A percentile compares a stretch with the other conserved stretches of the same genome.
Conservation (phyloP, 2,797 vertebrate genomes). For the Glossophaga mutica region DNA sequence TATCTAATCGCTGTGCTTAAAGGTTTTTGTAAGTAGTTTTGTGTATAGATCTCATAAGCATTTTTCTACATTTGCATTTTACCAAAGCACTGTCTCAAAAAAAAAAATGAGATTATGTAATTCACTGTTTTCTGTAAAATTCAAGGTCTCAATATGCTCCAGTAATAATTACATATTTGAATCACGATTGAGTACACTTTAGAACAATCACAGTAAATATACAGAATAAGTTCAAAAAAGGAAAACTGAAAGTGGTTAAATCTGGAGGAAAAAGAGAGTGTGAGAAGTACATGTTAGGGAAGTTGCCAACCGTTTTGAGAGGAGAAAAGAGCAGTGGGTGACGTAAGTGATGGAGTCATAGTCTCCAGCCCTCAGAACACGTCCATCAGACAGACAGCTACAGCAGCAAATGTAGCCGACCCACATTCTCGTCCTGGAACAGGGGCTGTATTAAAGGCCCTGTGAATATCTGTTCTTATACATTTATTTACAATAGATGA, state of each 20-base stretch:
- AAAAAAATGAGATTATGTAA: not conserved
- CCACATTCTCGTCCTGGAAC: not conserved
- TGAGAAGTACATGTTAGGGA: not conserved
- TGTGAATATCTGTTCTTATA: not conserved
- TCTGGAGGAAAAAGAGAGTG: not conserved
- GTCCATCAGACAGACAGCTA: not conserved
- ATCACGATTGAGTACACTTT: not conserved
- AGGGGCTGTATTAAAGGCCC: not conserved
- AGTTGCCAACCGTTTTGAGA: not conserved
- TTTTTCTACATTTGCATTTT: conserved; percentile 32
- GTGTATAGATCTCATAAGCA: not conserved
- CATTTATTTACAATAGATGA: not conserved
- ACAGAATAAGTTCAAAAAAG: not conserved
- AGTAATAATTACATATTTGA: not conserved
- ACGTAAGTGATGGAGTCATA: not conserved
- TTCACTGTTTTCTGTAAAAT: conserved; percentile 27
- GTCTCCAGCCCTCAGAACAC: not conserved
- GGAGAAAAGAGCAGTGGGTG: not conserved
- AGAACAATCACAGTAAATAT: conserved; percentile 3
- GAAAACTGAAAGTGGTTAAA: not conserved
- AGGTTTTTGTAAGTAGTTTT: not conserved
- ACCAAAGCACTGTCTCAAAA: not conserved
- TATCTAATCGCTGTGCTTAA: not conserved
- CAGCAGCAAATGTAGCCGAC: not conserved
- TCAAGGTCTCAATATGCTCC: not conserved